phyloP scores from a whole-genome alignment of 1,140 invertebrate species.

The Drosophila orosa region DNA sequence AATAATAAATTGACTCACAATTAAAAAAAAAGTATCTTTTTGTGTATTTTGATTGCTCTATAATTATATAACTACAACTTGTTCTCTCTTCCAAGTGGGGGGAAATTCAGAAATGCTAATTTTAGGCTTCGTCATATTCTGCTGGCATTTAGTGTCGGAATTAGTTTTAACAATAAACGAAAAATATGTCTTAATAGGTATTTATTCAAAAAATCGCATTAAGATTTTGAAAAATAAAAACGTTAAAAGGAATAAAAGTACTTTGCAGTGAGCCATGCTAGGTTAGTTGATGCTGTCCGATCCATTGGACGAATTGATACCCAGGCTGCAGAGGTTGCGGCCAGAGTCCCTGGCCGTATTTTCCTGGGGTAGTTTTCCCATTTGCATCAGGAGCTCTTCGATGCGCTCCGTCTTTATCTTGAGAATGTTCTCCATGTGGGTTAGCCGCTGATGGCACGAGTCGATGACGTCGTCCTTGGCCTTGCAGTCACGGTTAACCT shows the following conservation, averaged over 20 bases:
- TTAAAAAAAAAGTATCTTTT: no score
- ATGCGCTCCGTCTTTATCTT: constrained; percentile 86
- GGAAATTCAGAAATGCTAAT: no score
- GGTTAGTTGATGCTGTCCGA: constrained; percentile 1
- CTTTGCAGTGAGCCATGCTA: background rate
- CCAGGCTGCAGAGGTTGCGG: background rate
- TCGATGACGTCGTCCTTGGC: constrained; percentile 69
- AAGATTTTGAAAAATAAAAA: constrained; percentile 19
- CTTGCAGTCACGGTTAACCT: constrained; percentile 84
- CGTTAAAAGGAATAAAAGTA: constrained; percentile 2
- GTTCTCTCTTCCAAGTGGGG: no score
- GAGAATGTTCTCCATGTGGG: constrained; percentile 86
- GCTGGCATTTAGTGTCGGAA: background rate
- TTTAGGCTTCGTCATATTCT: background rate
- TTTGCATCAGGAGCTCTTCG: constrained; percentile 84
- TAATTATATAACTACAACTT: no score
- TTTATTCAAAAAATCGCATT: background rate
- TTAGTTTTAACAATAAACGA: background rate
- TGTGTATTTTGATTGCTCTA: no score
- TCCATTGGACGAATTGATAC: background rate
- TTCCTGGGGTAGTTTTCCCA: constrained; percentile 56
- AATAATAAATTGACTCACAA: no score
- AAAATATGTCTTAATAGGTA: background rate
- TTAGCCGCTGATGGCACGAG: constrained; percentile 62
- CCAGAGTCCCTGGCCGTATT: background rate